Percentiles rank a stretch among this genome's conserved stretches.
These are phyloP conservation scores for Drosophila insularis DNA, from an alignment of 1,140 invertebrate genomes.

Conservation along the genomic window DNA sequence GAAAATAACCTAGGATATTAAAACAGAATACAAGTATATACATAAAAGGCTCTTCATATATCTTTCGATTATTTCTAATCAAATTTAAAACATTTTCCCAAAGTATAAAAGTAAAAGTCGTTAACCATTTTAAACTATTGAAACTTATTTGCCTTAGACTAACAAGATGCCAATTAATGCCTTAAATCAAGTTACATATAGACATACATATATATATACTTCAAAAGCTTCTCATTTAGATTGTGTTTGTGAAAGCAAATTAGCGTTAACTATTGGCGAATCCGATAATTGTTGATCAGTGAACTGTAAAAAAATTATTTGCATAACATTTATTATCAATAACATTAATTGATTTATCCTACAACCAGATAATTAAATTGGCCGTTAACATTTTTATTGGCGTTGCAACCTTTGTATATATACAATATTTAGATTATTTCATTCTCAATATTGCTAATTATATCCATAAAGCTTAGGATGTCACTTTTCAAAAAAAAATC, in stretches of 20 bases:
- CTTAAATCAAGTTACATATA: neutral
- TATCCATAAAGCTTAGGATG: no score
- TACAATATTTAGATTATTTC: neutral
- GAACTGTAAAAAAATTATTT: neutral
- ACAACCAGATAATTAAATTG: neutral
- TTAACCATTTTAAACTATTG: neutral
- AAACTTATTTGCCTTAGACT: neutral
- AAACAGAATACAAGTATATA: no score
- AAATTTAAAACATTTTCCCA: no score
- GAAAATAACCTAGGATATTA: no score
- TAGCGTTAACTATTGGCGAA: neutral
- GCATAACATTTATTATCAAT: neutral
- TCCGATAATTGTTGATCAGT: neutral
- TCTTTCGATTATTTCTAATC: no score
- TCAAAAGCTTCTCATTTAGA: neutral
- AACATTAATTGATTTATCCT: neutral
- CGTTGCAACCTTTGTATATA: neutral
- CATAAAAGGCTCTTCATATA: no score
- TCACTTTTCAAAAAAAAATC: no score
- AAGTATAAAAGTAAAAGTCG: neutral
- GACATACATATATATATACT: neutral
- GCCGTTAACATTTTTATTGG: neutral
- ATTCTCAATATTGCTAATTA: neutral
- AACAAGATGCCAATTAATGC: neutral
- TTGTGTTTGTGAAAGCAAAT: conserved; percentile 1